A percentile compares a stretch with the other conserved stretches of the same genome.
Conservation (phyloP, 2,113 vertebrate genomes). For the Ellobius talpinus region DNA sequence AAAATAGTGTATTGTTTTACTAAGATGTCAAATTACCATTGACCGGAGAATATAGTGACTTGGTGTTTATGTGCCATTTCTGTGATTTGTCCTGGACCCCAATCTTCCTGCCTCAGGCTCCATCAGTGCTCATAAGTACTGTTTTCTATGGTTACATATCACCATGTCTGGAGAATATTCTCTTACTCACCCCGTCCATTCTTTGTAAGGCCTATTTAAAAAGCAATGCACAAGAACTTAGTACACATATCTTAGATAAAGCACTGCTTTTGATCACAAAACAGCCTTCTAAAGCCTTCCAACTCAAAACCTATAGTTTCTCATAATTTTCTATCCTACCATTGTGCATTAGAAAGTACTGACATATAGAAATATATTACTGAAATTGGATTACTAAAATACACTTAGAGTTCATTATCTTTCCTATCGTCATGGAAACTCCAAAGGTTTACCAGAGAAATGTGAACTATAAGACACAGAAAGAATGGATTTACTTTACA, state of each 20-base stretch:
- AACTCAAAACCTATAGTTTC: slow-evolving; percentile 50
- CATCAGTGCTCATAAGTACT: neutral
- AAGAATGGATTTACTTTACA: neutral
- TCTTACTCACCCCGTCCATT: neutral
- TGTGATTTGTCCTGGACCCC: neutral
- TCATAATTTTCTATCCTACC: slow-evolving; percentile 43
- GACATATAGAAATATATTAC: slow-evolving; percentile 46
- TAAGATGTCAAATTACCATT: neutral
- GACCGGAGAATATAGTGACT: neutral
- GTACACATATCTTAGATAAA: neutral
- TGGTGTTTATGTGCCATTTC: neutral
- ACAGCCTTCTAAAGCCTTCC: slow-evolving; percentile 27
- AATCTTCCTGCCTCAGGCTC: neutral
- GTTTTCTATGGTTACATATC: neutral
- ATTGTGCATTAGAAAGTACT: slow-evolving; percentile 38
- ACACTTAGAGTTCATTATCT: slow-evolving; percentile 5
- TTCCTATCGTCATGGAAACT: neutral
- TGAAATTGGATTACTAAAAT: slow-evolving; percentile 62
- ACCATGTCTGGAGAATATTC: neutral
- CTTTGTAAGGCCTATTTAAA: neutral
- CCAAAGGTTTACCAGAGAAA: slow-evolving; percentile 11
- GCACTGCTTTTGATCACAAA: slow-evolving; percentile 37
- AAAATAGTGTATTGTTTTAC: neutral
- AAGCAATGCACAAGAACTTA: slow-evolving; percentile 21
- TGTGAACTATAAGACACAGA: neutral